phyloP scores from a whole-genome alignment of 2,113 vertebrate species.

The Isichthys henryi region DNA sequence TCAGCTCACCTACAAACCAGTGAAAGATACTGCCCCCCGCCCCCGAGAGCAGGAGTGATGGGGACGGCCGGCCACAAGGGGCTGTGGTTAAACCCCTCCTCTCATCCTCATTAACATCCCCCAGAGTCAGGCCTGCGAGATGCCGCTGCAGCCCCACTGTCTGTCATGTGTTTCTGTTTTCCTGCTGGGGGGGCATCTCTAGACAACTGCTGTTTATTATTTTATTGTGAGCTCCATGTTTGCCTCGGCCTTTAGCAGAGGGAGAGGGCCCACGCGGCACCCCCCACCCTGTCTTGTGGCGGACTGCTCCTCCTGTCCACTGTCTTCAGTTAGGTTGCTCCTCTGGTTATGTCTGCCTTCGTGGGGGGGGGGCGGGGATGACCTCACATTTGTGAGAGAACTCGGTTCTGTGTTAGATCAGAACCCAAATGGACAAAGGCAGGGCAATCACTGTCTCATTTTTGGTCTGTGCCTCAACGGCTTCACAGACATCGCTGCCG shows the following conservation, averaged over 20 bases:
- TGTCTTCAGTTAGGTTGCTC: background rate
- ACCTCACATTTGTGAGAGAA: background rate
- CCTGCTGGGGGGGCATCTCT: conserved; percentile 61
- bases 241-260: conserved; percentile 42
- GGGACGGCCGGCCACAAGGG: conserved; percentile 34
- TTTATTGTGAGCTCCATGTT: conserved; percentile 71
- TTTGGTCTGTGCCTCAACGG: background rate
- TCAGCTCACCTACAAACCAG: background rate
- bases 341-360: background rate
- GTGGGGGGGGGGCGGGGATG: background rate
- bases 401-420: background rate
- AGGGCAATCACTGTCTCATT: background rate
- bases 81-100: conserved; percentile 67
- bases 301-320: background rate
- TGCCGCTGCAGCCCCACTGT: conserved; percentile 68
- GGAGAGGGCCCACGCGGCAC: conserved; percentile 44
- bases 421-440: background rate
- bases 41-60: conserved; percentile 45
- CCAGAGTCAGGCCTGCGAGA: conserved; percentile 82
- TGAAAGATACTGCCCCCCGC: background rate
- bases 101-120: conserved; percentile 90
- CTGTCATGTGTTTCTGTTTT: conserved; percentile 78
- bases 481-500: background rate
- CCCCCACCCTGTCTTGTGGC: conserved; percentile 36
- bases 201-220: conserved; percentile 73